Conservation (phyloP, 1,140 invertebrate species). For the Aphidius gifuensis region DNA sequence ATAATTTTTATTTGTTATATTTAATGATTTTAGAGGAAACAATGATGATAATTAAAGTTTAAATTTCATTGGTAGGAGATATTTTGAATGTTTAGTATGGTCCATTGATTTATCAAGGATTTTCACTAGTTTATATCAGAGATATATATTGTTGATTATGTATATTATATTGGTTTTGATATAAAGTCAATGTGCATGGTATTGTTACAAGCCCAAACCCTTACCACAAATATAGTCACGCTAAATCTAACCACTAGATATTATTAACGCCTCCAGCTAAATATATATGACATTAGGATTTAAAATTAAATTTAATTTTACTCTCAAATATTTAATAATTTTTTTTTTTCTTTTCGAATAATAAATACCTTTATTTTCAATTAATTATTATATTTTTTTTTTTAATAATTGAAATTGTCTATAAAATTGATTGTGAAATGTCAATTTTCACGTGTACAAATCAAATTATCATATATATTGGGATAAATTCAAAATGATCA, state of each 20-base stretch:
- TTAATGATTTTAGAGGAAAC: background rate
- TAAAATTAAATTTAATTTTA: too few species aligned
- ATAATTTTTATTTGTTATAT: too few species aligned
- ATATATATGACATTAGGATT: too few species aligned
- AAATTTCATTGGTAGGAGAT: too few species aligned
- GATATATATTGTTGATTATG: conserved; percentile 11
- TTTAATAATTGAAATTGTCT: background rate
- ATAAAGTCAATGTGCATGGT: conserved; percentile 18
- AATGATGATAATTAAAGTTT: conserved; percentile 11
- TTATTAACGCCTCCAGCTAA: conserved; percentile 18
- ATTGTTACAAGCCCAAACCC: conserved; percentile 19
- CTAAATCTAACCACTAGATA: conserved; percentile 13
- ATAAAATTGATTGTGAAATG: conserved; percentile 1
- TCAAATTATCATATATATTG: background rate
- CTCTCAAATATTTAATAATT: too few species aligned
- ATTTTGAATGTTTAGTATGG: too few species aligned
- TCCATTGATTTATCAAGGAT: background rate
- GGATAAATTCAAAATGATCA: too few species aligned
- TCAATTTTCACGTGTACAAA: background rate
- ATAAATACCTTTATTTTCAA: conserved; percentile 5
- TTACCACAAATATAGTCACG: conserved; percentile 15
- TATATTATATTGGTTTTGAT: background rate
- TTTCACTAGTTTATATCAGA: conserved; percentile 4
- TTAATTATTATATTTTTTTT: background rate
- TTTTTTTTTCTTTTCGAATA: too few species aligned